These are phyloP conservation scores for Nasua narica DNA, from an alignment of 2,797 vertebrate genomes.

Conservation along the genomic window DNA sequence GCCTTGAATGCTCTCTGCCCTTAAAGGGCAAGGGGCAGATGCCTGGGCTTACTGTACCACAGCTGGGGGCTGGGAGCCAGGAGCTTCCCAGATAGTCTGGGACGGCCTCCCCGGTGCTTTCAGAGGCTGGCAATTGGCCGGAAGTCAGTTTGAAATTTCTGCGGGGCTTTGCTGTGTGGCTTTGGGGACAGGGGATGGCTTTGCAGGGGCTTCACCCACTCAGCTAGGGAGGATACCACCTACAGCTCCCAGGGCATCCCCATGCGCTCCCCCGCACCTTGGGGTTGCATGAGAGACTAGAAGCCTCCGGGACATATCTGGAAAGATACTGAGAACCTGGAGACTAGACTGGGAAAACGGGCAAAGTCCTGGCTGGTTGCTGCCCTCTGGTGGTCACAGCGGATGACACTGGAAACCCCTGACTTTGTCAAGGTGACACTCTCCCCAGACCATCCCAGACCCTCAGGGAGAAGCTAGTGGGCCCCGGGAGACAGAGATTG, in stretches of 20 bases:
- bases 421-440: constrained; percentile 67
- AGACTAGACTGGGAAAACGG: not conserved
- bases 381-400: constrained; percentile 68
- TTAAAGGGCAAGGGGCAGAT: not conserved
- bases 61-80: not conserved
- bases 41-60: not conserved
- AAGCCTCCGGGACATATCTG: not conserved
- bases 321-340: not conserved
- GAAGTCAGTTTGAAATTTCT: not conserved
- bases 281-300: not conserved
- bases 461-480: not conserved
- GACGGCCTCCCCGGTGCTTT: not conserved
- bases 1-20: not conserved
- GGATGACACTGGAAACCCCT: not conserved
- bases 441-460: constrained; percentile 2
- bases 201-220: not conserved
- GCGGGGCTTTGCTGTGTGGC: not conserved
- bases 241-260: not conserved
- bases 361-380: constrained; percentile 25
- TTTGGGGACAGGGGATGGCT: not conserved
- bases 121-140: not conserved
- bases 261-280: not conserved
- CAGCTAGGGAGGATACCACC: not conserved
- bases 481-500: not conserved
- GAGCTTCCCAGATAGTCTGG: not conserved